Evolutionary conservation across 2,113 vertebrate genomes (phyloP), one percentile per base, ranked within the genome.

Genomic region (Holacanthus passer): DNA sequence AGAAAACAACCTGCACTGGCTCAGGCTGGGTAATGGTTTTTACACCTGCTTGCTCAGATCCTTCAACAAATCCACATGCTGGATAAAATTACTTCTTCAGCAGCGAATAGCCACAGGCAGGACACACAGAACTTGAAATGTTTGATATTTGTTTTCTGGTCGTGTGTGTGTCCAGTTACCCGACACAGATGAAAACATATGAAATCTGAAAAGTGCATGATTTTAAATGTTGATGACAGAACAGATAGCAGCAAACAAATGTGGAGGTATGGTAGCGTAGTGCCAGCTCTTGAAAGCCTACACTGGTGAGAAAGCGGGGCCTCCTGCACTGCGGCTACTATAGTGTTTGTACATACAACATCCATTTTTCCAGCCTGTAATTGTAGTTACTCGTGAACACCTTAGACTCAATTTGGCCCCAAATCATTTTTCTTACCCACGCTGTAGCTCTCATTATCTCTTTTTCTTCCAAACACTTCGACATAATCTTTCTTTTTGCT

Each of bases 271-370:
- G 55, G 81, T 52, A 45, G 60, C 45, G 1, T 4, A 52, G 31
- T 85, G 90, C 89, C 92, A 90, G 91, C 60, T 73, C 10, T 43
- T 83, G 89, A 90, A 93, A 92, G 63, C 65, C 77, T 74, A 91
- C 84, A 91, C 91, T 62, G 77, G 79, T 92, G 91, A 91, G 91
- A 93, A 89, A 87, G 82, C 13, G 0, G 17, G 56, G 70, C 79
- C 50, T 78, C 62, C 31, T 50, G 55, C 16, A 20, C 31, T 27
- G 68, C 16, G 20, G 48, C 74, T 45, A 48, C 79, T 12, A 39
- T 47, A 72, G 55, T 13, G n/a, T 35, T 73, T 53, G 41, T 59
- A 63, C 65, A 41, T 67, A 62, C 45, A 82, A 20, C 69, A 17
- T 84, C 66, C 65, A 27, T 76, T 88, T 89, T 87, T 47, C 84